These are phyloP conservation scores for Vicugna pacos DNA, from an alignment of 2,113 vertebrate species.

Conservation along the genomic window DNA sequence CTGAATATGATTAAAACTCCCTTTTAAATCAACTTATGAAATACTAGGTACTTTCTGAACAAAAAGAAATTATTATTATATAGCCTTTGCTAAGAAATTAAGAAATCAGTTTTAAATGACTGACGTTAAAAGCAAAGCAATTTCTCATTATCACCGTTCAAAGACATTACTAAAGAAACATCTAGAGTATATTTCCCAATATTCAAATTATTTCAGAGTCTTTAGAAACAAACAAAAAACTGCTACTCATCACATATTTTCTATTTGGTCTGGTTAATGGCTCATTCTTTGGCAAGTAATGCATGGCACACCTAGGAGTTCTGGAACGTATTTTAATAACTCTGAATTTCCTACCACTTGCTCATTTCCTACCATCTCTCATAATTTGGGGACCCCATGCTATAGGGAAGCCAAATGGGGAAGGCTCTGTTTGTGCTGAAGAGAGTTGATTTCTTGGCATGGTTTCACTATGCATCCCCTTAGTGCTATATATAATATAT, in stretches of 20 bases:
- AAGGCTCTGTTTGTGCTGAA: not conserved
- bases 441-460: not conserved
- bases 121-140: not conserved
- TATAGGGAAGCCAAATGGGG: not conserved
- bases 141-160: not conserved
- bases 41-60: not conserved
- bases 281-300: not conserved
- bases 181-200: not conserved
- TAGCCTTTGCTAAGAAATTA: constrained; percentile 4
- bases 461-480: not conserved
- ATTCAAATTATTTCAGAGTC: constrained; percentile 11
- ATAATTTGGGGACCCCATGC: not conserved
- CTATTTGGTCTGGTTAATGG: constrained; percentile 17
- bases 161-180: not conserved
- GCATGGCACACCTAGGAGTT: not conserved
- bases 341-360: not conserved
- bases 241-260: not conserved
- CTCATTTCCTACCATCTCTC: not conserved
- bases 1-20: not conserved
- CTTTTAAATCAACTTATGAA: not conserved
- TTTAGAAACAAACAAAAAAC: not conserved
- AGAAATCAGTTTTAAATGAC: constrained; percentile 32
- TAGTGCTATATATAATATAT: not conserved
- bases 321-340: not conserved
- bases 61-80: not conserved